Evolutionary conservation across 30 jellyfish, hydroid and myxozoan species (phyloP).

Genomic region (Hydra vulgaris): DNA sequence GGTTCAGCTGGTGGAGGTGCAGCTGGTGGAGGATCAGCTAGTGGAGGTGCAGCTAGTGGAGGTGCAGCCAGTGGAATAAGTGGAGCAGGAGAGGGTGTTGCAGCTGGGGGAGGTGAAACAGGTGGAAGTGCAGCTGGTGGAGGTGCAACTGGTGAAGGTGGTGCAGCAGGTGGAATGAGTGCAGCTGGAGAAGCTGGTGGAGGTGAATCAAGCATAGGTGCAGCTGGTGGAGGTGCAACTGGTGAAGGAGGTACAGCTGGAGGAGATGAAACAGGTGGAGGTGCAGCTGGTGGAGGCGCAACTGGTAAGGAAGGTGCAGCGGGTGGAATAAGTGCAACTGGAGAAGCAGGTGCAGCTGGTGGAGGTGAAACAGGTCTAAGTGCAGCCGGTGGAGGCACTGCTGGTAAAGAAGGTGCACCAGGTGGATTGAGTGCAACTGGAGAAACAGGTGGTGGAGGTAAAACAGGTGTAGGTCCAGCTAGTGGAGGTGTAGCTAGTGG

Average conservation of each 20-base stretch:
- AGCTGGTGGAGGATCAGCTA: slow-evolving; percentile 37
- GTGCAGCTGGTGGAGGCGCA: slow-evolving; percentile 21
- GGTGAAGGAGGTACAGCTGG: slow-evolving; percentile 33
- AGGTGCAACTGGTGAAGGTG: slow-evolving; percentile 35
- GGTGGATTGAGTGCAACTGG: slow-evolving; percentile 23
- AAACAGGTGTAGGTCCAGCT: slow-evolving; percentile 16
- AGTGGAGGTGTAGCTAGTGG: slow-evolving; percentile 32
- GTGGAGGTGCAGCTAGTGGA: slow-evolving; percentile 23
- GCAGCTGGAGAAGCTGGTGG: slow-evolving; percentile 39
- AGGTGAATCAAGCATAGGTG: slow-evolving; percentile 13
- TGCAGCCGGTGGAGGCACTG: slow-evolving; percentile 28
- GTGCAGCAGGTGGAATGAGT: slow-evolving; percentile 22
- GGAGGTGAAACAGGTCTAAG: slow-evolving; percentile 25
- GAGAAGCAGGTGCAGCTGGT: slow-evolving; percentile 18
- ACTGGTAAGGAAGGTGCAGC: slow-evolving; percentile 34
- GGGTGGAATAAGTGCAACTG: slow-evolving; percentile 19
- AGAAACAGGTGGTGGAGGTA: slow-evolving; percentile 30
- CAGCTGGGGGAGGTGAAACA: slow-evolving; percentile 26
- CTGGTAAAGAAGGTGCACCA: slow-evolving; percentile 31
- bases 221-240: slow-evolving; percentile 26
- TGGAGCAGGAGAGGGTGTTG: slow-evolving; percentile 37
- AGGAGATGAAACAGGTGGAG: slow-evolving; percentile 27
- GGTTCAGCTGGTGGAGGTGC: slow-evolving; percentile 27
- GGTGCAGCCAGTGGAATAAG: slow-evolving; percentile 17
- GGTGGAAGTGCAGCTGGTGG: slow-evolving; percentile 24